phyloP scores from a whole-genome alignment of 2,113 vertebrate species.

The Trematocara unimaculatum region DNA sequence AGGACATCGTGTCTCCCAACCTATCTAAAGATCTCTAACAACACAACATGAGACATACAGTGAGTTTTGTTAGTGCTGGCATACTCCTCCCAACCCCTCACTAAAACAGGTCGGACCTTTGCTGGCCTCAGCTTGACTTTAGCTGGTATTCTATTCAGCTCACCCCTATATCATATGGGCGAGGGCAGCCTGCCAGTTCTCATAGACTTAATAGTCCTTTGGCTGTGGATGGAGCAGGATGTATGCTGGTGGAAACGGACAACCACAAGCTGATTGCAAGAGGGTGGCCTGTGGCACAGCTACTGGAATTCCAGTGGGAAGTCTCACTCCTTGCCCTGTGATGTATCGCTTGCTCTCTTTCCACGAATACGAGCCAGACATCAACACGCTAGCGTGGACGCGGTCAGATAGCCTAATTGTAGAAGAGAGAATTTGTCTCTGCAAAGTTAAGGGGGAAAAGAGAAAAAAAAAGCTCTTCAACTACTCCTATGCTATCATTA shows the following conservation, averaged over 20 bases:
- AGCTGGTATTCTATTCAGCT: conserved; percentile 1
- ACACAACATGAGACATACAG: neutral
- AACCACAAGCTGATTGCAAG: conserved; percentile 56
- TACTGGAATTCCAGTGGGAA: conserved; percentile 49
- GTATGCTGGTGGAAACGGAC: conserved; percentile 33
- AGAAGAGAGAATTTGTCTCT: neutral
- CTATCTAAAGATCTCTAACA: neutral
- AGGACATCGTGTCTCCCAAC: neutral
- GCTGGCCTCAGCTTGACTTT: conserved; percentile 37
- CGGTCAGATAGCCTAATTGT: conserved; percentile 22
- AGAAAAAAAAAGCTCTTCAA: neutral
- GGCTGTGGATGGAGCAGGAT: conserved; percentile 47
- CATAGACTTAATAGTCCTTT: conserved; percentile 46
- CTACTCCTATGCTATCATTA: conserved; percentile 1
- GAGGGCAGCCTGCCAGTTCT: conserved; percentile 38
- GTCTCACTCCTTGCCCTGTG: conserved; percentile 11
- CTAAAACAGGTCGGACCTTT: neutral
- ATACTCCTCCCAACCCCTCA: neutral
- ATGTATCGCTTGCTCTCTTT: conserved; percentile 37
- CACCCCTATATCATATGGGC: conserved; percentile 29
- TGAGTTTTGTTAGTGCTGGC: neutral
- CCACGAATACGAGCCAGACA: conserved; percentile 40
- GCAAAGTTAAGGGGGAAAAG: neutral
- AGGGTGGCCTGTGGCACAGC: conserved; percentile 42
- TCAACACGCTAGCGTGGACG: neutral